These are phyloP conservation scores for Zaprionus lineosus DNA, from an alignment of 2,888 invertebrate genomes.

Conservation along the genomic window DNA sequence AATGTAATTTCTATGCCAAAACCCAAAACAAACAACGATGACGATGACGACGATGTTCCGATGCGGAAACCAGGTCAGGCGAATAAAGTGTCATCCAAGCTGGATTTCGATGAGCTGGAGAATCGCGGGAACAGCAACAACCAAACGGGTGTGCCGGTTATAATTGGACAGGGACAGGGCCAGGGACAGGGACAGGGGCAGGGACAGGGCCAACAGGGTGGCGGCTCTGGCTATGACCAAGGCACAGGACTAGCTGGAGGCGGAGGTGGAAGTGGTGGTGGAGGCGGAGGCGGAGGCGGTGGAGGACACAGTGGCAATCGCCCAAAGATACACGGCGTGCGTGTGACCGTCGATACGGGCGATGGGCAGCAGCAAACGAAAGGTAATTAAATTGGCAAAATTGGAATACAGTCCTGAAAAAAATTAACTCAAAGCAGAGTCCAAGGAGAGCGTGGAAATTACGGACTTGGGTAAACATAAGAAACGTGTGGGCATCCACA, in stretches of 20 bases:
- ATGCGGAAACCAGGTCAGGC: constrained; percentile 72
- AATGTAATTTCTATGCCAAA: constrained; percentile 76
- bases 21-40: constrained; percentile 62
- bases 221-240: constrained; percentile 33
- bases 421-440: constrained; percentile 62
- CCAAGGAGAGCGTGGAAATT: constrained; percentile 82
- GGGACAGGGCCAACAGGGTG: constrained; percentile 39
- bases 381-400: constrained; percentile 72
- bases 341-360: constrained; percentile 83
- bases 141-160: constrained; percentile 67
- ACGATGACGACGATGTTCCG: constrained; percentile 19
- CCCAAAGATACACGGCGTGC: constrained; percentile 83
- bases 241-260: constrained; percentile 49
- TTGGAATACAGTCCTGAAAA: constrained; percentile 18
- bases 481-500: constrained; percentile 82
- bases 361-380: constrained; percentile 80
- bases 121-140: constrained; percentile 54
- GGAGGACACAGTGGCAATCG: constrained; percentile 61
- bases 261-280: constrained; percentile 12
- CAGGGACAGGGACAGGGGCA: constrained; percentile 27
- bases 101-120: constrained; percentile 81
- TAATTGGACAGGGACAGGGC: constrained; percentile 46
- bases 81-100: constrained; percentile 80
- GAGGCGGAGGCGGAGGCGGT: constrained; percentile 8
- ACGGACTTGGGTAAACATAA: constrained; percentile 81